Conservation (phyloP, 2,888 invertebrate genomes). For the Sminthurides aquaticus region DNA sequence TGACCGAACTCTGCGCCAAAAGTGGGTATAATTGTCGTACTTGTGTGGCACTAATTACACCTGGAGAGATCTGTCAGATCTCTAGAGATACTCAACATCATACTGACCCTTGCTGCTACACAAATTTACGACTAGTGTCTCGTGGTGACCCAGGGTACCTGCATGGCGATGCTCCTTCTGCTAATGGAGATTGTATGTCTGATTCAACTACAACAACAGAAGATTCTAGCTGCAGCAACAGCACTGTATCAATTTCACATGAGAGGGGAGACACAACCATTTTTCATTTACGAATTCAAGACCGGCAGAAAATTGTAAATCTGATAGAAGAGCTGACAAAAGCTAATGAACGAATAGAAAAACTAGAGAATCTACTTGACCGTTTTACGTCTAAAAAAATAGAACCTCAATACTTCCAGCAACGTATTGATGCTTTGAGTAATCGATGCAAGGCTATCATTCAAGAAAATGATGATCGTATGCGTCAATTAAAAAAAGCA, state of each 20-base stretch:
- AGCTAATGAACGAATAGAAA: constrained; percentile 26
- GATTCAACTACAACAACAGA: too few relatives aligned
- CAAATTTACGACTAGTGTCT: too few relatives aligned
- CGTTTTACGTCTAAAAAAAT: constrained; percentile 13
- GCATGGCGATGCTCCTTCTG: too few relatives aligned
- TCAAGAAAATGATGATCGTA: not conserved
- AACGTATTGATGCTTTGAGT: not conserved
- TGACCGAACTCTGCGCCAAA: too few relatives aligned
- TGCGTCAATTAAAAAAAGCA: not conserved
- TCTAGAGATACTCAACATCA: too few relatives aligned
- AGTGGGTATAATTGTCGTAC: too few relatives aligned
- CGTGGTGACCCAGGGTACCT: too few relatives aligned
- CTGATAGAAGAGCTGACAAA: constrained; percentile 29
- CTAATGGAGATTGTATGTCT: too few relatives aligned
- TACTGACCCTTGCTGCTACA: too few relatives aligned
- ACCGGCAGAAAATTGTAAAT: constrained; percentile 30
- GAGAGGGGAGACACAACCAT: constrained; percentile 15
- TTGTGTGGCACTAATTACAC: too few relatives aligned
- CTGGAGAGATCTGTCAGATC: too few relatives aligned
- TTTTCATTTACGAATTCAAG: constrained; percentile 29
- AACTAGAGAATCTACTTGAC: constrained; percentile 8
- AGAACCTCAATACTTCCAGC: constrained; percentile 16
- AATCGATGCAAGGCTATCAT: not conserved
- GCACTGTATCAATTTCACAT: not conserved
- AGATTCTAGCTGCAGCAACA: too few relatives aligned